Percentiles rank a stretch among this genome's conserved stretches.
phyloP scores from a whole-genome alignment of 2,888 invertebrate genomes.

The Sclerodermus sp. region DNA sequence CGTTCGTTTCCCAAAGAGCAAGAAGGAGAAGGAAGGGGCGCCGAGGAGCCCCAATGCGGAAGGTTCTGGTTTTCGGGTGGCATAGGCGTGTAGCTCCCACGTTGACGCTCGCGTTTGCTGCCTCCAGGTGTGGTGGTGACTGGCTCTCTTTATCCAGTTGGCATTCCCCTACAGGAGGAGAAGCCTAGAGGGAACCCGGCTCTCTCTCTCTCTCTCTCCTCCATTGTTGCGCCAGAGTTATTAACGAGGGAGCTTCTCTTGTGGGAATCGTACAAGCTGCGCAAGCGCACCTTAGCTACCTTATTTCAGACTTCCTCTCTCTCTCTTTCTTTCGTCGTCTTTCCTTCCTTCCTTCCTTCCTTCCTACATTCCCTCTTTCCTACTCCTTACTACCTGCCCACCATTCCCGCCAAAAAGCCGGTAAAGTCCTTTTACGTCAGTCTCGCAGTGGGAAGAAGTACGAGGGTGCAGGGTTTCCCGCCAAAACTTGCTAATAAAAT shows the following conservation, averaged over 20 bases:
- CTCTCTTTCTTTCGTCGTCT: slow-evolving; percentile 18
- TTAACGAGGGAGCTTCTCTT: slow-evolving; percentile 27
- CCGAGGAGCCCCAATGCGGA: not conserved
- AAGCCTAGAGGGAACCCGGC: not conserved
- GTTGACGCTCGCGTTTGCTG: slow-evolving; percentile 33
- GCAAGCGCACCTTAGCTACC: slow-evolving; percentile 30
- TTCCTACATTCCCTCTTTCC: not conserved
- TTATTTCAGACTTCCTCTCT: slow-evolving; percentile 6
- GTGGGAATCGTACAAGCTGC: slow-evolving; percentile 48
- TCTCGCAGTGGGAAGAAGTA: not conserved
- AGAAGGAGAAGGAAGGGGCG: too few relatives aligned
- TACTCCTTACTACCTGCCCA: too few relatives aligned
- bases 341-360: not conserved
- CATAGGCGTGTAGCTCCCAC: slow-evolving; percentile 44
- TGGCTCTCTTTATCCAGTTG: slow-evolving; percentile 32
- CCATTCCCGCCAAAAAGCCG: slow-evolving; percentile 32
- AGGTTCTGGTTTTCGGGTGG: slow-evolving; percentile 25
- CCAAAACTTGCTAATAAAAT: slow-evolving; percentile 7
- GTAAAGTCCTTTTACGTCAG: not conserved
- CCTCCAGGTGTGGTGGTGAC: slow-evolving; percentile 42
- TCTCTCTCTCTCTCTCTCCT: not conserved
- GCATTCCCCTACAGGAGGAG: slow-evolving; percentile 19
- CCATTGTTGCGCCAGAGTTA: slow-evolving; percentile 16
- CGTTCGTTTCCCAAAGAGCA: too few relatives aligned
- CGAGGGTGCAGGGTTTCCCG: slow-evolving; percentile 19